Evolutionary conservation across 2,888 invertebrate genomes (phyloP).

Genomic region (Copidosoma aretas): DNA sequence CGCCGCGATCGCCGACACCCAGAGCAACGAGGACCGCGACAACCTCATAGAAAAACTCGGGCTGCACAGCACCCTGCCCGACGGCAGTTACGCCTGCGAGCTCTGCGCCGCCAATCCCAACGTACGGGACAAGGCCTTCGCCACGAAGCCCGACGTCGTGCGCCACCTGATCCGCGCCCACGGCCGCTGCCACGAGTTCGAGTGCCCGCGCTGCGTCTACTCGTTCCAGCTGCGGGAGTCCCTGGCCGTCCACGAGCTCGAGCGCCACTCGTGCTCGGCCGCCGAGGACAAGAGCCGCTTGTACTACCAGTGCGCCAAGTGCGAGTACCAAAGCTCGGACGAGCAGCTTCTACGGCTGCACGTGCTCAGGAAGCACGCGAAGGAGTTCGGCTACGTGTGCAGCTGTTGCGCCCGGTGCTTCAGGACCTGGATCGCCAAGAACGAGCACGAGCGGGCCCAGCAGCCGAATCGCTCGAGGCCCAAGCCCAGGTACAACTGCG

Average conservation of each 20-base stretch:
- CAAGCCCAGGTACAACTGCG: constrained; percentile 64
- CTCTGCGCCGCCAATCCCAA: constrained; percentile 52
- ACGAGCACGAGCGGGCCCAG: constrained; percentile 18
- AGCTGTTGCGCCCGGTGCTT: constrained; percentile 50
- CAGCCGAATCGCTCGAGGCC: constrained; percentile 48
- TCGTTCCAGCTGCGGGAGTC: not conserved
- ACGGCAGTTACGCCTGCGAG: constrained; percentile 44
- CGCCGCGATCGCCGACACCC: not conserved
- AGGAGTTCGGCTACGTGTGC: constrained; percentile 47
- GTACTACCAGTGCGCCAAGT: constrained; percentile 45
- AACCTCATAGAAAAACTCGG: constrained; percentile 11
- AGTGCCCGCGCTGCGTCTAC: constrained; percentile 19
- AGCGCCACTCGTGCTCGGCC: not conserved
- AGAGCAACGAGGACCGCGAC: constrained; percentile 14
- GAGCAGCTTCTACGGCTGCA: constrained; percentile 52
- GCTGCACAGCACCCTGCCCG: constrained; percentile 4
- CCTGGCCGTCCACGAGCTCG: not conserved
- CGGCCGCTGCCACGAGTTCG: constrained; percentile 4
- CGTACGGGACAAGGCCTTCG: not conserved
- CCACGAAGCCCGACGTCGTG: not conserved
- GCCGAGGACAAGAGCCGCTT: not conserved
- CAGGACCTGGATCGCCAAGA: constrained; percentile 38
- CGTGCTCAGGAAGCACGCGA: constrained; percentile 49
- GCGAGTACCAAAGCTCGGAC: constrained; percentile 50
- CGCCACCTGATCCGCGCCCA: constrained; percentile 26